phyloP scores from a whole-genome alignment of 2,113 vertebrate genomes.

The Brachirus orientalis region DNA sequence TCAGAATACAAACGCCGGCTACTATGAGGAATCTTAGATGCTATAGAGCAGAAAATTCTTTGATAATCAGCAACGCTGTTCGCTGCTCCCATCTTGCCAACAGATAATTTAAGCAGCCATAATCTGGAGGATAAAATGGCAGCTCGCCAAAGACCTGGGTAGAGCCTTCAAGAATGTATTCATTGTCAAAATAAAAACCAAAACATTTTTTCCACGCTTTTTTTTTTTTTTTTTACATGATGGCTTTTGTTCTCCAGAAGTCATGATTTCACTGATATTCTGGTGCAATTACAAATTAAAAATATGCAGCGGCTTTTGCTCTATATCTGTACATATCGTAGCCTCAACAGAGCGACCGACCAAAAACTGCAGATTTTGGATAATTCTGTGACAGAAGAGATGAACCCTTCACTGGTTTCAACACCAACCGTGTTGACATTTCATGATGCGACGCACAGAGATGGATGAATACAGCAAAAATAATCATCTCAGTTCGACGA shows the following conservation, averaged over 20 bases:
- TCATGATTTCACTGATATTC: not conserved
- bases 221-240: not conserved
- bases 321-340: not conserved
- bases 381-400: slow-evolving; percentile 31
- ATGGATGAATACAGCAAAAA: slow-evolving; percentile 40
- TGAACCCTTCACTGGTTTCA: slow-evolving; percentile 31
- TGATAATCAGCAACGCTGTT: not conserved
- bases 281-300: not conserved
- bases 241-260: not conserved
- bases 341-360: not conserved
- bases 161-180: not conserved
- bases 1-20: slow-evolving; percentile 46
- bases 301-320: not conserved
- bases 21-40: not conserved
- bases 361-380: slow-evolving; percentile 7
- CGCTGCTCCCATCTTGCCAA: not conserved
- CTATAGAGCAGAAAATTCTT: slow-evolving; percentile 3
- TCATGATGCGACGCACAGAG: no score
- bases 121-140: slow-evolving; percentile 33
- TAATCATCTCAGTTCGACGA: slow-evolving; percentile 43
- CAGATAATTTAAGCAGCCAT: not conserved
- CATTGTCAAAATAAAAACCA: not conserved
- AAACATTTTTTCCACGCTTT: not conserved
- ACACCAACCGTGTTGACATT: slow-evolving; percentile 30
- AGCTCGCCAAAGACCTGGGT: slow-evolving; percentile 13